Base-by-base conservation (phyloP, 2,888 invertebrate species). In the Aphodius sticticus region DNA sequence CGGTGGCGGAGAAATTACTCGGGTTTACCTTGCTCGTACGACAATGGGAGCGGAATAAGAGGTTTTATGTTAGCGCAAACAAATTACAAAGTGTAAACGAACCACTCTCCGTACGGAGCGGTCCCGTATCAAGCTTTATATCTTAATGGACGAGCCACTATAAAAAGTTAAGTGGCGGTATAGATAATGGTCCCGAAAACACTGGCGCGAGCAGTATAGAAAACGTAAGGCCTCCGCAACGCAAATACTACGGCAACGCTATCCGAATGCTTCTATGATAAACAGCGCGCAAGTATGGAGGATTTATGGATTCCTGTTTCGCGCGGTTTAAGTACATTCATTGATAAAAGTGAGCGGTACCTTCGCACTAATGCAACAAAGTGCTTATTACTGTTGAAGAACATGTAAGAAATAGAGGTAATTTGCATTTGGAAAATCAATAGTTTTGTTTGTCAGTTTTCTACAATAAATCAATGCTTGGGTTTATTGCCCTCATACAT, bases 81-180 rank as follows among this genome's bases (percentile, higher is more conserved):
- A 79, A 79, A 79, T 79, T 82, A 81, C 81, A 82, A 74, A 80
- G 82, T 83, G 82, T 82, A 83, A 83, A 81, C 81, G 81, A 77
- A 78, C 77, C 78, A 53, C 53, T 53, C 53, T 53, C 7, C 53
- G 53, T 53, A 53, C 53, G 74, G 74, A 7, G 74, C 74, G 36
- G 35, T n/a, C 26, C 74, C 74, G 74, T 74, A 74, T 74, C 74
- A 35, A 74, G 82, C 80, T 81, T 83, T 82, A 83, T 80, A 83
- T 83, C 81, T 82, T 83, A 83, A 83, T 83, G 83, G 81, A 82
- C 81, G 81, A 80, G 75, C 82, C 77, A 72, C 77, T 78, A 78
- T 81, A 81, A 82, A 82, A 82, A 81, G 82, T 81, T 82, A 82
- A 82, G 82, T 82, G 82, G 79, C 77, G 79, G 79, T 72, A 72